Base-by-base conservation (phyloP, 1,140 invertebrate genomes). In the Drosophila santomea region DNA sequence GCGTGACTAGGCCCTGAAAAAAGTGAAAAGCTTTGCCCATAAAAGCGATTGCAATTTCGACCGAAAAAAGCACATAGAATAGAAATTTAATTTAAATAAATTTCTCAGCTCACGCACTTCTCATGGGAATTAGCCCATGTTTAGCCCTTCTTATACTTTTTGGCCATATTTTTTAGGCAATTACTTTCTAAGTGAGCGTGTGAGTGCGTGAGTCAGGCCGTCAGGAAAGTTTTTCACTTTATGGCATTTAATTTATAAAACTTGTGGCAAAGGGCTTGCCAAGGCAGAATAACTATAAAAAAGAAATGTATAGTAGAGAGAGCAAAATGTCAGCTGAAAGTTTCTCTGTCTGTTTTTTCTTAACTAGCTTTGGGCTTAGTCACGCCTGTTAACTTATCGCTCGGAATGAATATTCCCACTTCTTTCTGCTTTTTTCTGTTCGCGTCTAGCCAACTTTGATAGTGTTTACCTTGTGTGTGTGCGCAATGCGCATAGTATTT, bases 81-180 rank as follows among this genome's bases (percentile, higher is more conserved):
- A 77, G 75, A 86, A 88, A 86, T 86, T 79, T 83, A 88, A 89
- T 89, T 89, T 88, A 83, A 88, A 89, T 89, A 89, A 88, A 83
- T 88, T 89, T 77, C 72, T 77, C 79, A 78, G 73, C 39, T 58
- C 83, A 86, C 84, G 83, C 83, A 86, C 75, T 67, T 43, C 48
- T 74, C 41, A 43, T 60, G 78, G 76, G 55, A 66, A 55, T 56
- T 52, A 10, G 0, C 58, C 47, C 48, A 17, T 14, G 23, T 17
- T 2, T 32, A 32, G n/a, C 2, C 48, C 28, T 45, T 11, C 8
- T 3, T 23, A 2, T 10, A 10, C 63, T 44, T 62, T 57, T 73
- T 45, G 50, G 55, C 52, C 66, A 61, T 77, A 69, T 85, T 69
- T 80, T 79, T 86, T 83, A 69, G 74, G 84, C 83, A 88, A 88